Evolutionary conservation across 2,888 invertebrate species (phyloP), one percentile per base, ranked within the genome.

Genomic region (Trichogramma evanescens): DNA sequence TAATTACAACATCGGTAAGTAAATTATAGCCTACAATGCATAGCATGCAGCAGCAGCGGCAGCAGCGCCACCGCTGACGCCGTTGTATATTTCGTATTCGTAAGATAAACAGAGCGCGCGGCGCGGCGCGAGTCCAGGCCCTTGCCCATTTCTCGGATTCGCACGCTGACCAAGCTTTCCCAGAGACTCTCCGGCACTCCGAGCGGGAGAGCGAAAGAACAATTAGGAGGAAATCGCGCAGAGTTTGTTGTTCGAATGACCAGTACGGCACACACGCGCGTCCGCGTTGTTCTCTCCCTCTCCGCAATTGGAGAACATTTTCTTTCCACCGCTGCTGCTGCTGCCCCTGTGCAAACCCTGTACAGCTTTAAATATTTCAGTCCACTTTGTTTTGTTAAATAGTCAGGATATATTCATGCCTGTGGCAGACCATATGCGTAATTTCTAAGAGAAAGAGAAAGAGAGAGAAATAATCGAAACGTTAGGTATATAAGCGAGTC

Each of bases 1-100:
- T 76, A 77, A 77, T 76, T 77, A 76, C 75, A 77, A 75, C 75
- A 74, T 73, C 71, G 73, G 75, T 75, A 76, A 76, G 77, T 77
- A 76, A 77, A 77, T 77, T 77, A 77, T 75, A 76, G 76, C 76
- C 76, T 76, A 77, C 26, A 26, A 26, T 26, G 26, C 26, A 26
- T 26, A 26, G 26, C 26, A 76, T 74, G 72, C 73, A 66, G 67
- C 59, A 60, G 66, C 67, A 61, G 38, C 54, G 66, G 65, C 63
- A 61, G 61, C 70, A 66, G 71, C 9, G 40, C 50, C 8, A 45
- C 49, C 26, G 52, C 57, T 6, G 26, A 56, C 39, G 52, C 54
- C 57, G 42, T 26, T 26, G 26, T 26, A 26, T 74, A 71, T 75
- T 77, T 74, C 73, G 72, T 75, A 76, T 77, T 77, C 77, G 70